A percentile compares a stretch with the other conserved stretches of the same genome.
phyloP scores from a whole-genome alignment of 2,797 vertebrate genomes.

The Acomys russatus region DNA sequence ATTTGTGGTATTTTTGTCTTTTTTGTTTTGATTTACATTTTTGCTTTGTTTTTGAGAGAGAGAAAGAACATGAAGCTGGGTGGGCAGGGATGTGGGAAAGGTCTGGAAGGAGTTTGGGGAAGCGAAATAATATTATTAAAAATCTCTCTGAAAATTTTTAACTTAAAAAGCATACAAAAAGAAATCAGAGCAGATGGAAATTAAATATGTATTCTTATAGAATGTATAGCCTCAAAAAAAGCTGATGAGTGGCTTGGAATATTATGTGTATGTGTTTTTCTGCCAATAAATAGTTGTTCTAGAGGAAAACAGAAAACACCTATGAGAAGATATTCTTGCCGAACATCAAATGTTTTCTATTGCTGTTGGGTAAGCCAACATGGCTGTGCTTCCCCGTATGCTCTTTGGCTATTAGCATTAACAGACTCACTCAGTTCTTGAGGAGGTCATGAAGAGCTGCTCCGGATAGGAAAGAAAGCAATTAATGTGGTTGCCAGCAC shows the following conservation, averaged over 20 bases:
- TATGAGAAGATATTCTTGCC: constrained; percentile 38
- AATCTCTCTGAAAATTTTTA: neutral
- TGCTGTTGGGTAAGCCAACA: neutral
- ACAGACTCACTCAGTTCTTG: neutral
- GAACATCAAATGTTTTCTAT: neutral
- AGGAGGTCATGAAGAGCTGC: neutral
- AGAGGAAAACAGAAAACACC: constrained; percentile 59
- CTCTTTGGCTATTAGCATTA: neutral
- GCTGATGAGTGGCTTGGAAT: neutral
- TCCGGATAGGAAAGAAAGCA: neutral
- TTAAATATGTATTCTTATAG: neutral
- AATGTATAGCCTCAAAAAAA: neutral
- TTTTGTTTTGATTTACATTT: neutral
- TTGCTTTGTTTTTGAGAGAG: neutral
- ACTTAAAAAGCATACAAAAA: neutral
- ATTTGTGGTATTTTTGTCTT: neutral
- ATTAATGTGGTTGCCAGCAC: neutral
- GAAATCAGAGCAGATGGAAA: neutral
- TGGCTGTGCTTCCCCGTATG: neutral
- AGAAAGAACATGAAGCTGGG: neutral
- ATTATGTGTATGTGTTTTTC: constrained; percentile 26
- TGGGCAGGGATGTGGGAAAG: neutral
- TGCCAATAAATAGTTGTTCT: neutral
- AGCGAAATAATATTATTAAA: neutral
- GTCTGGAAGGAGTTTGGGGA: neutral